Evolutionary conservation across 2,113 vertebrate species (phyloP).

Genomic region (Cercocebus atys): DNA sequence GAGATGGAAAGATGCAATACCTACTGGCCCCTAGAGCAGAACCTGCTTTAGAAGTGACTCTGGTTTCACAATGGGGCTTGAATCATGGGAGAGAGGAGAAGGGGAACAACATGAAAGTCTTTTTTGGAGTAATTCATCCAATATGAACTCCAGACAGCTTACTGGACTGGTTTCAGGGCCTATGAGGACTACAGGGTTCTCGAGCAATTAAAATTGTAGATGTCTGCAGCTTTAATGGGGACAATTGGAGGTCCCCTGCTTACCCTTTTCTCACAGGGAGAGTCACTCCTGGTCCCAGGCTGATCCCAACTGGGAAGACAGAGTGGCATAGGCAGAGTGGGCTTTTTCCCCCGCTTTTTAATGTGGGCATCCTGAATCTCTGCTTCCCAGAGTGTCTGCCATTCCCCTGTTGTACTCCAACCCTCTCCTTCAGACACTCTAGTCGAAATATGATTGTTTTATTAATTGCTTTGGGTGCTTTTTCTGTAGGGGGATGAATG

Average conservation of each 20-base stretch:
- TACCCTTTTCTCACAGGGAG: neutral
- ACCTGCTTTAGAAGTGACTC: neutral
- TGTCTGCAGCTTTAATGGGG: neutral
- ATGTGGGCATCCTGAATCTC: neutral
- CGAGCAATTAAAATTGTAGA: neutral
- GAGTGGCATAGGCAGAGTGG: neutral
- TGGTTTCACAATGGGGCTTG: neutral
- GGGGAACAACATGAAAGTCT: neutral
- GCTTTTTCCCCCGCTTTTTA: neutral
- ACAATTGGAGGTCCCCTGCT: neutral
- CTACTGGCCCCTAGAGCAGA: neutral
- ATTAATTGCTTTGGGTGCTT: neutral
- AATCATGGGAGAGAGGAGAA: neutral
- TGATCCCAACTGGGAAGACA: neutral
- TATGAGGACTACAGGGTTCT: neutral
- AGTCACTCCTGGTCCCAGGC: neutral
- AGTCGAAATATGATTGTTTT: neutral
- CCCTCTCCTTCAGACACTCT: neutral
- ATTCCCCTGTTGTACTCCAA: neutral
- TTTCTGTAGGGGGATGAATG: neutral
- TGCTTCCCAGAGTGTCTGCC: neutral
- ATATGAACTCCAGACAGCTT: neutral
- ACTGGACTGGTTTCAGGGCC: neutral
- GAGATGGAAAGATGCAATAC: neutral
- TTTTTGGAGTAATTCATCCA: neutral